Percentiles rank a stretch among this genome's conserved stretches.
Conservation (phyloP, 1,140 invertebrate genomes). For the Euura saliciscinereae region DNA sequence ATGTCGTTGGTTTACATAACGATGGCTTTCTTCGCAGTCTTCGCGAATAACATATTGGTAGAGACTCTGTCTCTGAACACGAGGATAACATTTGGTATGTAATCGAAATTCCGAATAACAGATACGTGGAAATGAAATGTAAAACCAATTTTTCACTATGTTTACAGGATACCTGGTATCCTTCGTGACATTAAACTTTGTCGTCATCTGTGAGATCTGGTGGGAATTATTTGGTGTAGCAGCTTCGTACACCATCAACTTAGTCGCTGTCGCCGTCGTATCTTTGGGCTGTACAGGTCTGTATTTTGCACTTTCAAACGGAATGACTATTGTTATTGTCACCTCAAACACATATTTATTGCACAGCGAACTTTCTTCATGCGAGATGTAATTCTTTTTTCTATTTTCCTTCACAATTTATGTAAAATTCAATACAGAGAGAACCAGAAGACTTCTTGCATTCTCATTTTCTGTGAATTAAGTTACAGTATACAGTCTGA, state of each 20-base stretch:
- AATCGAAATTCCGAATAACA: not conserved
- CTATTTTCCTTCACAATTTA: too few species aligned
- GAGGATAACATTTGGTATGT: slow-evolving; percentile 83
- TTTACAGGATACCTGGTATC: slow-evolving; percentile 79
- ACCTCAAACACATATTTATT: too few species aligned
- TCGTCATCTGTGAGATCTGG: slow-evolving; percentile 84
- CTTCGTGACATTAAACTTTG: slow-evolving; percentile 79
- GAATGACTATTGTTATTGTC: too few species aligned
- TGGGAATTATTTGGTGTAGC: slow-evolving; percentile 76
- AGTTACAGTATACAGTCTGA: too few species aligned
- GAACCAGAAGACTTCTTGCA: too few species aligned
- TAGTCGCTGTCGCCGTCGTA: slow-evolving; percentile 82
- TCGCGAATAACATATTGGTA: slow-evolving; percentile 84
- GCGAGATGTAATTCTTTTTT: too few species aligned
- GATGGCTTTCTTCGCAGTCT: slow-evolving; percentile 83
- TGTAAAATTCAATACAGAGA: too few species aligned
- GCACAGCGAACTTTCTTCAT: too few species aligned
- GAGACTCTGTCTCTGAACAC: slow-evolving; percentile 82
- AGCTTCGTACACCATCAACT: slow-evolving; percentile 80
- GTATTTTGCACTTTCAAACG: too few species aligned
- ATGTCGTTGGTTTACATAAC: slow-evolving; percentile 91
- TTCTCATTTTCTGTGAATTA: too few species aligned
- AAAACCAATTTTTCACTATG: slow-evolving; percentile 11
- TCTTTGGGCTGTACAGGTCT: slow-evolving; percentile 86
- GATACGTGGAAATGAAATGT: not conserved